Evolutionary conservation across 1,140 invertebrate genomes (phyloP), one percentile per base, ranked within the genome.

Genomic region (Halictus rubicundus): DNA sequence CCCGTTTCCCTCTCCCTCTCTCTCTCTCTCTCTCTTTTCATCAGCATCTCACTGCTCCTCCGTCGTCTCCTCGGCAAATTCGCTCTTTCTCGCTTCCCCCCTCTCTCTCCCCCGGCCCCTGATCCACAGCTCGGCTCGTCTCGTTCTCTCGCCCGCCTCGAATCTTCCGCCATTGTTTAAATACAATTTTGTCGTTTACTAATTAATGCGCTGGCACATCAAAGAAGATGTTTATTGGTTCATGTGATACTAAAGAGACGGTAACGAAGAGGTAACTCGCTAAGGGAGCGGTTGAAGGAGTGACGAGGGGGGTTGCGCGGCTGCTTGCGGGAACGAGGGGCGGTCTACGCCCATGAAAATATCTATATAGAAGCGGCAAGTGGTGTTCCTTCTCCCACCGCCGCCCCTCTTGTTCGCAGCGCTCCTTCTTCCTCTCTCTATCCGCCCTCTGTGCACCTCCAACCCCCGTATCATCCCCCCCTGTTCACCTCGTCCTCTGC

Each of bases 171-270:
- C 88, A 93, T 93, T 93, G 92, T 93, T 93, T 93, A 93, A 93
- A 93, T 93, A 93, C 91, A 93, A 93, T 93, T 93, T 93, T 93
- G 92, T 93, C 92, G 92, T 93, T 93, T 92, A 92, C 93, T 93
- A 93, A 93, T 93, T 93, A 93, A 93, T 93, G 90, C 90, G 88
- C 88, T 81, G 81, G 32, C 87, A 93, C 91, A 93, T 93, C 93
- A 93, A 93, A 93, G 92, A 93, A 93, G 92, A 93, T 90, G 91
- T 93, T 93, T 93, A 93, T 93, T 93, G 92, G 92, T 93, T 93
- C 92, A 92, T 92, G 92, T 93, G 91, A 93, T 93, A 91, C 91
- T 93, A 93, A 93, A 93, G 92, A 93, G 92, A 92, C 90, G 90
- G 92, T 92, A 93, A 93, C 92, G 92, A 92, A 92, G 92, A 92